Conservation (phyloP, 2,888 invertebrate species). For the Ctenicera cuprea region DNA sequence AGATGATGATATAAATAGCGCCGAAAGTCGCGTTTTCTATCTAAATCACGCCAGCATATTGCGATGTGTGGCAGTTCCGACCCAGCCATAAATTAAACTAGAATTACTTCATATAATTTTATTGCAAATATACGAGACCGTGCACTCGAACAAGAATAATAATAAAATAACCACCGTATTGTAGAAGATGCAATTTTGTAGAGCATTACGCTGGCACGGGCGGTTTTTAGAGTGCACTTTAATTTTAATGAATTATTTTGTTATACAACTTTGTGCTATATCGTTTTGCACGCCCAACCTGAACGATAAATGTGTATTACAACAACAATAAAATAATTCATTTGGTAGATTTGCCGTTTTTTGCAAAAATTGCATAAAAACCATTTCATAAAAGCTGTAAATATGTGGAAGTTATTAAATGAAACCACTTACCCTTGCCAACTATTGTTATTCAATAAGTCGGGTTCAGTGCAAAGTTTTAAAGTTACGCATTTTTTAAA, state of each 20-base stretch:
- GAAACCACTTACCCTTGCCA: constrained; percentile 17
- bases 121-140: constrained; percentile 63
- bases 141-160: constrained; percentile 53
- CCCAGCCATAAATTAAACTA: constrained; percentile 68
- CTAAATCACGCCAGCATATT: constrained; percentile 70
- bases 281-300: background rate
- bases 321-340: too few relatives aligned
- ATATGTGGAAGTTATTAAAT: constrained; percentile 1
- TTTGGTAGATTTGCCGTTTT: background rate
- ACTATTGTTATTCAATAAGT: constrained; percentile 28
- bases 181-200: constrained; percentile 42
- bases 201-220: constrained; percentile 24
- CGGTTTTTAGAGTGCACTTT: constrained; percentile 18
- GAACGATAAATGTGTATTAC: too few relatives aligned
- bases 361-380: background rate
- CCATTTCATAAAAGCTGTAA: too few relatives aligned
- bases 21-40: constrained; percentile 71
- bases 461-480: constrained; percentile 18
- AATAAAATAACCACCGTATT: constrained; percentile 48
- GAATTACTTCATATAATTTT: constrained; percentile 68
- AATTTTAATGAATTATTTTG: constrained; percentile 14
- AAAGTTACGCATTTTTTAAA: constrained; percentile 32
- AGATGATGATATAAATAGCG: constrained; percentile 71
- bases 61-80: constrained; percentile 66
- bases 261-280: background rate